Evolutionary conservation across 2,888 invertebrate species (phyloP).

Genomic region (Priocnemis perturbator): DNA sequence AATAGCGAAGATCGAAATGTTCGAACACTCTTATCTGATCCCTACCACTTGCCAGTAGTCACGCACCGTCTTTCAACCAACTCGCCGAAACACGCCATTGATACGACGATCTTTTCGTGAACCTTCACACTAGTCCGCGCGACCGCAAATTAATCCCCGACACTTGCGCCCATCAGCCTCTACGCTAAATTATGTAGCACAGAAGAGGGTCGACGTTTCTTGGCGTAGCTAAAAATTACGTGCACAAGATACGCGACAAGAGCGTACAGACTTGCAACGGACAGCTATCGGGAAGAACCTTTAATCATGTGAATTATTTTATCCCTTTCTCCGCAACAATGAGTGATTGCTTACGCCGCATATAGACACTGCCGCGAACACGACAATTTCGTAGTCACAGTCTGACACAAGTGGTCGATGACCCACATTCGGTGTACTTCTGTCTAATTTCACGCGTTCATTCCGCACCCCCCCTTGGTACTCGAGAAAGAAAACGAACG

Average conservation of each 20-base stretch:
- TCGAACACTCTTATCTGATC: conserved; percentile 57
- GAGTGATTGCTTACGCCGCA: no score
- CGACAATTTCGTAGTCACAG: conserved; percentile 24
- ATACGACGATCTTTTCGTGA: conserved; percentile 15
- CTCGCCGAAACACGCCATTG: conserved; percentile 30
- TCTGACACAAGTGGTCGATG: conserved; percentile 26
- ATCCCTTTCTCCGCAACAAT: no score
- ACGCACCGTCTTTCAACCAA: conserved; percentile 52
- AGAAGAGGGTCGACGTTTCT: background rate
- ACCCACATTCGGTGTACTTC: conserved; percentile 37
- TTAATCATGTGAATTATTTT: background rate
- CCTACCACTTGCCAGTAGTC: conserved; percentile 57
- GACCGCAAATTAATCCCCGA: no score
- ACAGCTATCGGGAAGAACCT: background rate
- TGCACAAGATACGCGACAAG: background rate
- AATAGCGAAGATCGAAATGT: conserved; percentile 41
- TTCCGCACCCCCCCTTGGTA: background rate
- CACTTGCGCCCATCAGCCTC: background rate
- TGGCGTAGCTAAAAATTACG: background rate
- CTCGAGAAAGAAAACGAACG: no score
- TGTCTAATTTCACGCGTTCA: conserved; percentile 15
- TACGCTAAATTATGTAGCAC: no score
- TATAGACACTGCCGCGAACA: background rate
- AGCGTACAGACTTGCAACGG: background rate
- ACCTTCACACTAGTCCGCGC: conserved; percentile 16